Evolutionary conservation across 1,140 invertebrate genomes (phyloP), one percentile per base, ranked within the genome.

Genomic region (Trichonephila clavipes): DNA sequence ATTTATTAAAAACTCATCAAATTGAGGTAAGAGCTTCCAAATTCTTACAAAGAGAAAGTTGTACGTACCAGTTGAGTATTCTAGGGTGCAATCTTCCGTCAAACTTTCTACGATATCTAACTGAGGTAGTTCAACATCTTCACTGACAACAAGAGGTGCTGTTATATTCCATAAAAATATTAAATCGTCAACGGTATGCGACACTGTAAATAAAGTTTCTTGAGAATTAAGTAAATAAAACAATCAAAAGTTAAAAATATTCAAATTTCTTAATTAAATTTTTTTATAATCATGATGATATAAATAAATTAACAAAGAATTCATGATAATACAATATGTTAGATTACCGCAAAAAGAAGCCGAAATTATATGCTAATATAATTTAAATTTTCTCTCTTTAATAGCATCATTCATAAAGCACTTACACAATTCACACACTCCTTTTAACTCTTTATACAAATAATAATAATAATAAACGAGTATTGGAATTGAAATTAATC

Each of bases 181-280:
- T 10, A 96, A 93, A 94, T 96, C 96, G 86, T 96, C 95, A 0
- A 95, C 96, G 40, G 96, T 96, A 92, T 96, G 96, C 0, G 95
- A 96, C n/a, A 96, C 96, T 96, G 85, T n/a, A 69, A 94, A 82
- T 88, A 19, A 34, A 40, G 66, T 24, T 14, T 40, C 5, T 51
- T 51, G 51, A 51, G 51, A 51, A 51, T 51, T 40, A 40, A 40
- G 10, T 12, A 51, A 51, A 7, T 51, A 10, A 2, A 10, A 51
- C 10, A 51, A 51, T 7, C 10, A 51, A 51, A 51, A 51, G 5
- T 51, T 51, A n/a, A 86, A 51, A 51, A 51, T 51, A 51, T 82
- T 82, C 18, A 82, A 82, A 82, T 82, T 82, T 82, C 40, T 12
- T 19, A 82, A 6, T 51, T 51, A 10, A 51, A 7, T 7, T 51